Evolutionary conservation across 1,140 invertebrate genomes (phyloP).

Genomic region (Probaryconus sp.): DNA sequence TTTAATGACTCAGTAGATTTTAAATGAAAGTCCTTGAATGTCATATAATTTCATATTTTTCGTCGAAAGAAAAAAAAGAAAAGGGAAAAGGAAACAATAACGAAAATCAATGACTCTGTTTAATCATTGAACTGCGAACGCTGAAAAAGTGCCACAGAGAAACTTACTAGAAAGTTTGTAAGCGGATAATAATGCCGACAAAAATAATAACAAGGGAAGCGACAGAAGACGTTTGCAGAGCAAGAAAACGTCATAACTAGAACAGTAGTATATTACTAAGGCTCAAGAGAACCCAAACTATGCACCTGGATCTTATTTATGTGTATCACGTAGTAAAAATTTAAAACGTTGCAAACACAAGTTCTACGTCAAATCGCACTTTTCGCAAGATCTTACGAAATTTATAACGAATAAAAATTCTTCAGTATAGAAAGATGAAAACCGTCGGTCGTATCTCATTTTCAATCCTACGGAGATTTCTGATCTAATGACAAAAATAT

Average conservation of each 20-base stretch:
- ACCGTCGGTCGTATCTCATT: too few species aligned
- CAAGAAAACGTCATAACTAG: slow-evolving; percentile 43
- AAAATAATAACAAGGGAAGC: slow-evolving; percentile 36
- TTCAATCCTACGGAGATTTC: too few species aligned
- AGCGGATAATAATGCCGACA: slow-evolving; percentile 41
- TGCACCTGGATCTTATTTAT: slow-evolving; percentile 40
- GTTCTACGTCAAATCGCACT: slow-evolving; percentile 15
- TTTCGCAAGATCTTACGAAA: slow-evolving; percentile 14
- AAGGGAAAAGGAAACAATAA: too few species aligned
- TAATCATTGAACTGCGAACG: too few species aligned
- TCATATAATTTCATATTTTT: too few species aligned
- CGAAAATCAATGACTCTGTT: too few species aligned
- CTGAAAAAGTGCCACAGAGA: too few species aligned
- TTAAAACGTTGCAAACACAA: slow-evolving; percentile 41
- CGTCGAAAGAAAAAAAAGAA: too few species aligned
- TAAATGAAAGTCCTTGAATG: slow-evolving; percentile 39
- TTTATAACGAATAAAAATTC: neutral
- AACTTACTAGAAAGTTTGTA: slow-evolving; percentile 19
- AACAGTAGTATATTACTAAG: slow-evolving; percentile 43
- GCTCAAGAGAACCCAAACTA: slow-evolving; percentile 30
- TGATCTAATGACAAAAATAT: neutral
- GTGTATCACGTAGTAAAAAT: slow-evolving; percentile 44
- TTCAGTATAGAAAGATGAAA: slow-evolving; percentile 6
- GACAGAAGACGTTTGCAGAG: slow-evolving; percentile 4
- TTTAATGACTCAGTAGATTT: neutral